Evolutionary conservation across 1,140 invertebrate species (phyloP).

Genomic region (Listronotus bonariensis): DNA sequence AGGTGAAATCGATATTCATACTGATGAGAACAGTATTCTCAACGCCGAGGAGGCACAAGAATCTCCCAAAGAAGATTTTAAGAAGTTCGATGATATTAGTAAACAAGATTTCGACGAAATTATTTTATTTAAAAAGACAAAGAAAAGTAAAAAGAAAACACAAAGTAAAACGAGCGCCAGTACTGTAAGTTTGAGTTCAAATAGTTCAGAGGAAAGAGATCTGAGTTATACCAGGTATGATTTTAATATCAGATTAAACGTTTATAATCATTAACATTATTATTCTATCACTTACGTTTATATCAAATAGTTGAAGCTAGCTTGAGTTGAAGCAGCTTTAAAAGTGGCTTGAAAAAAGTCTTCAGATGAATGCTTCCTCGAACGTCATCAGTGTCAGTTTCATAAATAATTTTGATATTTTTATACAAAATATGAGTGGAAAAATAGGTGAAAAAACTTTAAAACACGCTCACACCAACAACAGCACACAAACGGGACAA

Average conservation of each 20-base stretch:
- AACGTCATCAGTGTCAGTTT: too few species aligned
- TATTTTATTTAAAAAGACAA: slow-evolving; percentile 57
- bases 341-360: too few species aligned
- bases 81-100: slow-evolving; percentile 57
- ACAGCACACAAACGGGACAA: too few species aligned
- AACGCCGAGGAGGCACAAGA: slow-evolving; percentile 63
- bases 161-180: slow-evolving; percentile 26
- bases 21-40: slow-evolving; percentile 46
- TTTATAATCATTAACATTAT: not conserved
- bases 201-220: slow-evolving; percentile 44
- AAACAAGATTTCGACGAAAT: slow-evolving; percentile 64
- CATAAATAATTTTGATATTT: too few species aligned
- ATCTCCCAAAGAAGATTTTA: slow-evolving; percentile 52
- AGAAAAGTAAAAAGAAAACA: slow-evolving; percentile 53
- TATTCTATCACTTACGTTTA: too few species aligned
- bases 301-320: too few species aligned
- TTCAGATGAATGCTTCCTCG: too few species aligned
- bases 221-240: slow-evolving; percentile 17
- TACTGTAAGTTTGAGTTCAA: slow-evolving; percentile 29
- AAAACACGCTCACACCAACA: too few species aligned
- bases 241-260: slow-evolving; percentile 12
- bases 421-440: too few species aligned
- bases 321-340: too few species aligned
- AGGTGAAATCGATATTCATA: not conserved
- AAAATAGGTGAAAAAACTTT: too few species aligned